Conservation (phyloP, 2,113 vertebrate species). For the Odontophorus gujanensis region DNA sequence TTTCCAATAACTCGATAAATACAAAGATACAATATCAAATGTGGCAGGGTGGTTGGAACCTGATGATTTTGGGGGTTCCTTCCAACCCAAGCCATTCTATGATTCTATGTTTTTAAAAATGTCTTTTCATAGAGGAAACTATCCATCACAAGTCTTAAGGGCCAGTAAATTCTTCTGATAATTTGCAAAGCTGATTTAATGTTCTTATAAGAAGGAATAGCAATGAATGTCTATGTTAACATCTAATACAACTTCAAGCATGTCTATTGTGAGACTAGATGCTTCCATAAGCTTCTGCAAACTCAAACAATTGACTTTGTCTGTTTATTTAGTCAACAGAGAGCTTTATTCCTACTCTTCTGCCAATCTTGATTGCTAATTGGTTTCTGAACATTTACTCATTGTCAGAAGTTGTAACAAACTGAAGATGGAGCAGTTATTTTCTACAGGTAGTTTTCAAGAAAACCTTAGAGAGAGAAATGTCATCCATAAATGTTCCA, state of each 20-base stretch:
- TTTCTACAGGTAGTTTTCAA: constrained; percentile 18
- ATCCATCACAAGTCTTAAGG: not conserved
- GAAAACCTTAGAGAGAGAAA: not conserved
- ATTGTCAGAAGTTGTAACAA: constrained; percentile 33
- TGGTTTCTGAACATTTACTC: constrained; percentile 57
- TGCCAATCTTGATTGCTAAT: constrained; percentile 40
- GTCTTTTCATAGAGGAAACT: not conserved
- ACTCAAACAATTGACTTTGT: constrained; percentile 36
- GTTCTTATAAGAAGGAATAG: not conserved
- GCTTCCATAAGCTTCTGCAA: constrained; percentile 42
- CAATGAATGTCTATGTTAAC: not conserved
- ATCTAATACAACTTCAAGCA: not conserved
- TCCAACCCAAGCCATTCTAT: too few species aligned
- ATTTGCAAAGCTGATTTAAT: not conserved
- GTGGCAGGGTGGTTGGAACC: too few species aligned
- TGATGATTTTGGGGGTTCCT: too few species aligned
- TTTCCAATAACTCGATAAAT: not conserved
- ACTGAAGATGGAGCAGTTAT: not conserved
- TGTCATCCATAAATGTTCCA: constrained; percentile 13
- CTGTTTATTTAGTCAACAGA: constrained; percentile 42
- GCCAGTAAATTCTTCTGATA: not conserved
- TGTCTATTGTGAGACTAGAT: not conserved
- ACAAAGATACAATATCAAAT: not conserved
- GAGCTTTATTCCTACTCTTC: constrained; percentile 1
- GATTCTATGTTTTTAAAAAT: not conserved